phyloP scores from a whole-genome alignment of 1,140 invertebrate species.

The Drosophila erecta region DNA sequence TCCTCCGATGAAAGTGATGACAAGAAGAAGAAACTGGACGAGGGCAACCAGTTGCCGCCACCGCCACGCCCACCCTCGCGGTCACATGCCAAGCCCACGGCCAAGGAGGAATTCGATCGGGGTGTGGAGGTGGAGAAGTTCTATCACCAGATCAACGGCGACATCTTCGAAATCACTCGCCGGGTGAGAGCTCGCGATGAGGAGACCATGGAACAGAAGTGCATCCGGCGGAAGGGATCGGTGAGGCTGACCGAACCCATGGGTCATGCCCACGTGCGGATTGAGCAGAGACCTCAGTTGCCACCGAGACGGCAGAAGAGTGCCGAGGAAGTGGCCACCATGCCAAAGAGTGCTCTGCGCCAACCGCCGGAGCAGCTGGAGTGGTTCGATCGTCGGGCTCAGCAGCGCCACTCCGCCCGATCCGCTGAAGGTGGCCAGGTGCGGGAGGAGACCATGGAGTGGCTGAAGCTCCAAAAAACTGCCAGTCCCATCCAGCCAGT shows the following conservation, averaged over 20 bases:
- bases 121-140: slow-evolving; percentile 84
- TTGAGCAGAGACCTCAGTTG: slow-evolving; percentile 72
- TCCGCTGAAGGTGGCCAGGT: slow-evolving; percentile 80
- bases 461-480: slow-evolving; percentile 72
- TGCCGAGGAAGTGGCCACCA: slow-evolving; percentile 77
- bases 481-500: slow-evolving; percentile 54
- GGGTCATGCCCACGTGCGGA: slow-evolving; percentile 48
- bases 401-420: slow-evolving; percentile 80
- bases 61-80: slow-evolving; percentile 64
- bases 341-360: slow-evolving; percentile 70
- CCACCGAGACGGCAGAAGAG: slow-evolving; percentile 78
- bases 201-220: slow-evolving; percentile 79
- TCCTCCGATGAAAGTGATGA: slow-evolving; percentile 74
- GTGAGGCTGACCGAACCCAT: slow-evolving; percentile 51
- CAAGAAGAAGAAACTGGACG: slow-evolving; percentile 53
- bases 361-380: slow-evolving; percentile 70
- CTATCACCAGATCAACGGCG: slow-evolving; percentile 84
- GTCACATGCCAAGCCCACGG: slow-evolving; percentile 53
- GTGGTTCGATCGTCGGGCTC: slow-evolving; percentile 82
- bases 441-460: slow-evolving; percentile 80
- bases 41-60: slow-evolving; percentile 11
- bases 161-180: slow-evolving; percentile 83
- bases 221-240: slow-evolving; percentile 73
- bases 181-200: slow-evolving; percentile 76
- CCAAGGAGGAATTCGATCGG: slow-evolving; percentile 77